Base-by-base conservation (phyloP, 2,113 vertebrate species). In the Prinia subflava region DNA sequence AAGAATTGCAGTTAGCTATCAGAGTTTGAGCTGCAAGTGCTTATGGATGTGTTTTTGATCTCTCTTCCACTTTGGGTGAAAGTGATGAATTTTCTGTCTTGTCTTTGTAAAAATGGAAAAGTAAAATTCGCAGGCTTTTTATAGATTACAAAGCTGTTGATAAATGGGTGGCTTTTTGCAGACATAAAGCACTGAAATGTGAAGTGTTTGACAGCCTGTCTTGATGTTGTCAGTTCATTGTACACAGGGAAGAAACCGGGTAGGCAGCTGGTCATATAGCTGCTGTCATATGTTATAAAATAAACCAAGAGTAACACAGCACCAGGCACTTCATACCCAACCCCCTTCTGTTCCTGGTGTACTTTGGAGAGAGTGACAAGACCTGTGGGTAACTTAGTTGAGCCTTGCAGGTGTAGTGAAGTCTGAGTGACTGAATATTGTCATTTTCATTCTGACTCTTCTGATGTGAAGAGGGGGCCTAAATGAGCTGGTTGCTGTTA, bases 111-210 rank as follows among this genome's bases (percentile, higher is more conserved):
- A 93, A 90, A 90, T 68, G 85, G 67, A 88, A 83, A 71, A 92
- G 60, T 52, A 71, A 88, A 78, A 84, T 86, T 89, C 81, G 44
- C 68, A 65, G 42, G 37, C 55, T 89, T 96, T 92, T 95, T 87
- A 68, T 86, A 78, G 85, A 55, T 89, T 82, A 42, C 75, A 59
- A 91, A 90, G 70, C 79, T 91, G 79, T 78, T 93, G 85, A 71
- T 76, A 88, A 94, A 83, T 63, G 52, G 84, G 23, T 80, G 90
- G 55, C 83, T 89, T 95, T 93, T 93, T 67, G 46, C 68, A 91
- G 75, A 87, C 68, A 10, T 63, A 9, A 22, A 73, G 60, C 73
- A 62, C 8, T 59, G 89, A 85, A 79, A 87, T 49, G 31, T 16
- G 17, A 63, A 50, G 68, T 37, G 63, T 86, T 91, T 77, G 88